Percentiles rank a stretch among this genome's conserved stretches.
These are phyloP conservation scores for Tipula confusa DNA, from an alignment of 2,888 invertebrate species.

Conservation along the genomic window DNA sequence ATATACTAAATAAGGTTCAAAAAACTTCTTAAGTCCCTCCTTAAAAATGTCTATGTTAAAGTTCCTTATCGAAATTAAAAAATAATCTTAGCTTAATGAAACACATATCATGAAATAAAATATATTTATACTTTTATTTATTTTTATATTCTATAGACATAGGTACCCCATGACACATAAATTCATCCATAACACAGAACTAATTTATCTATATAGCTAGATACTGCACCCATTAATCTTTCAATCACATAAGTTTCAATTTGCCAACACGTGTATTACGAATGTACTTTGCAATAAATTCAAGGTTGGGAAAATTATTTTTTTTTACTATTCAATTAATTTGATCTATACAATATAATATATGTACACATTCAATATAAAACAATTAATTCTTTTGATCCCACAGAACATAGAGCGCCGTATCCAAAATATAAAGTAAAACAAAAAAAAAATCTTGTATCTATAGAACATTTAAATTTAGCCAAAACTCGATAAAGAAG, in stretches of 20 bases:
- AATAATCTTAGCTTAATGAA: no score
- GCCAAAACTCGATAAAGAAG: background rate
- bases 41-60: no score
- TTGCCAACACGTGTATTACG: background rate
- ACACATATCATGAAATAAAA: no score
- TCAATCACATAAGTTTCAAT: background rate
- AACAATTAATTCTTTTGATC: slow-evolving; percentile 1
- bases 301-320: background rate
- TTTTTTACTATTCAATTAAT: background rate
- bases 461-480: background rate
- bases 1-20: no score
- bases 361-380: background rate
- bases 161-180: background rate
- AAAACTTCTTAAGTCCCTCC: no score
- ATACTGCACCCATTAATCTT: background rate
- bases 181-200: background rate
- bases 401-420: background rate
- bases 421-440: background rate
- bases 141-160: no score
- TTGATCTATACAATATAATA: background rate
- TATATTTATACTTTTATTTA: no score
- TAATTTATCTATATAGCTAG: background rate
- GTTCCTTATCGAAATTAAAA: no score
- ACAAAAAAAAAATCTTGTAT: background rate
- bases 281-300: slow-evolving; percentile 4